These are phyloP conservation scores for Tethya wilhelma DNA, from an alignment of 37 sponge, comb jelly and placozoan genomes.

Conservation along the genomic window DNA sequence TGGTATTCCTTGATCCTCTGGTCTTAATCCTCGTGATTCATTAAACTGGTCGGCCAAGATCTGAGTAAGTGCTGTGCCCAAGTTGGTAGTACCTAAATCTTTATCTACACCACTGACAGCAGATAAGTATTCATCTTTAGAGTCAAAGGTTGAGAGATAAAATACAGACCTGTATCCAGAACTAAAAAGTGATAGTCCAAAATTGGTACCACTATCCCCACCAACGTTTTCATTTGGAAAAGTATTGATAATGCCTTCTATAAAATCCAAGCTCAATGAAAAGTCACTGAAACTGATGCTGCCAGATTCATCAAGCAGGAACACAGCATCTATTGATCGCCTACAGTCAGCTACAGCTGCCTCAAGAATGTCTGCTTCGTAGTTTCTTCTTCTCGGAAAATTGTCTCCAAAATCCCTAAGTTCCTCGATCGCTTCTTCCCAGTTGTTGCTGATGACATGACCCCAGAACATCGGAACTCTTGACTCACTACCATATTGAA, in stretches of 20 bases:
- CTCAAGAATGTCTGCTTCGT: neutral
- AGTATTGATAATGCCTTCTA: neutral
- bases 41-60: neutral
- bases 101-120: neutral
- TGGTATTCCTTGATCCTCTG: no score
- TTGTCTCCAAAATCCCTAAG: neutral
- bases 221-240: constrained; percentile 10
- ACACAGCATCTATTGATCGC: constrained; percentile 7
- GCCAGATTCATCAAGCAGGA: no score
- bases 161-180: neutral
- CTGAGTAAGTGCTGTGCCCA: neutral
- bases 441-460: no score
- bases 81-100: neutral
- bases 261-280: neutral
- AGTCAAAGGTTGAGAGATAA: neutral
- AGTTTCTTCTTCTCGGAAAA: neutral
- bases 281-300: neutral
- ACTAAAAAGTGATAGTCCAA: neutral
- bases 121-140: neutral
- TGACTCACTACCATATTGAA: no score
- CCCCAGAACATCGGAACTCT: no score
- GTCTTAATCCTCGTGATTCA: no score
- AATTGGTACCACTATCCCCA: neutral
- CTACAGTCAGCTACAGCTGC: neutral
- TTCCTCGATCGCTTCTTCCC: no score